phyloP scores from a whole-genome alignment of 2,888 invertebrate species.

The Pachliopta kotzebuea region DNA sequence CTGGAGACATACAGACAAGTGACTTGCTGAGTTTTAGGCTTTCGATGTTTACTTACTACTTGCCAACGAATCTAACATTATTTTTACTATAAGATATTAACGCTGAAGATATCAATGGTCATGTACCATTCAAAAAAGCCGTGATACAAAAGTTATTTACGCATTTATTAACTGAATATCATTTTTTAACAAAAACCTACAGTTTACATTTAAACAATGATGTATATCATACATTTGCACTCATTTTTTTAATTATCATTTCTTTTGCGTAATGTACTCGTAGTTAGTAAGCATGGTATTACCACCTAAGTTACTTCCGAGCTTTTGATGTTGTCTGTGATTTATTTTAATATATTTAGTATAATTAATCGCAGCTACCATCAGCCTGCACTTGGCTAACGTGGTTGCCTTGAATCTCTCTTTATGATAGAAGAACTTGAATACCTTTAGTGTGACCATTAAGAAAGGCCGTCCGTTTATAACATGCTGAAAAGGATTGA shows the following conservation, averaged over 20 bases:
- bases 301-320: not conserved
- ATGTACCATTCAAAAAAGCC: not conserved
- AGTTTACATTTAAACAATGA: too few relatives aligned
- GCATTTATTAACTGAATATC: too few relatives aligned
- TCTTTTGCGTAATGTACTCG: not conserved
- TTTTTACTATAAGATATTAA: not conserved
- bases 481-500: too few relatives aligned
- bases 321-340: conserved; percentile 41
- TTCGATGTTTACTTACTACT: conserved; percentile 37
- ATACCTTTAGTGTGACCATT: too few relatives aligned
- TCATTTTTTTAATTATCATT: not conserved
- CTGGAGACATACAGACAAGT: conserved; percentile 56
- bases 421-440: too few relatives aligned
- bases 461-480: too few relatives aligned
- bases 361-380: conserved; percentile 1
- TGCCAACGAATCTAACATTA: not conserved
- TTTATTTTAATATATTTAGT: not conserved
- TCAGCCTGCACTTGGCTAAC: too few relatives aligned
- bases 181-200: too few relatives aligned
- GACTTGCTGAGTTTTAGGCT: conserved; percentile 33
- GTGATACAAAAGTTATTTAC: not conserved
- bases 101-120: not conserved
- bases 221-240: not conserved
- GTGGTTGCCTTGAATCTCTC: too few relatives aligned
- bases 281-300: not conserved